Conservation (phyloP, 2,888 invertebrate genomes). For the Gnatocerus cornutus region DNA sequence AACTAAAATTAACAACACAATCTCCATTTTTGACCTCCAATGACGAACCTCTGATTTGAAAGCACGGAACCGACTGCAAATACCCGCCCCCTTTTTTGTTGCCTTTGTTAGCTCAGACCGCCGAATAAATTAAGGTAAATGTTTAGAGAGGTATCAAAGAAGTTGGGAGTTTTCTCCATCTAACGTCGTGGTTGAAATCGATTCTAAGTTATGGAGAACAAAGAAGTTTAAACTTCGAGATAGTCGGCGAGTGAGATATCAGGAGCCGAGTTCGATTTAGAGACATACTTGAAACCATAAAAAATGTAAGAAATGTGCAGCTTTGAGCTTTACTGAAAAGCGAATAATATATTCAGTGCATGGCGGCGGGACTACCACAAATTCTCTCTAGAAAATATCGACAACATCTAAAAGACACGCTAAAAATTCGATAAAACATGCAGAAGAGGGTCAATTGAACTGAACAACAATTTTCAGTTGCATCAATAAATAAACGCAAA, state of each 20-base stretch:
- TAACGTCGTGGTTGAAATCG: slow-evolving; percentile 31
- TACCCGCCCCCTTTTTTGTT: slow-evolving; percentile 18
- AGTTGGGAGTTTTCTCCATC: slow-evolving; percentile 33
- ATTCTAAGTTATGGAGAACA: slow-evolving; percentile 42
- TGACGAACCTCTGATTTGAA: slow-evolving; percentile 2
- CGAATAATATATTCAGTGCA: slow-evolving; percentile 8
- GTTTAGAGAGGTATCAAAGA: slow-evolving; percentile 41
- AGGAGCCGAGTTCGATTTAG: slow-evolving; percentile 19
- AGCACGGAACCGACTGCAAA: slow-evolving; percentile 3
- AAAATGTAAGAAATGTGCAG: slow-evolving; percentile 11
- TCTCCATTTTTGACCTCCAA: neutral
- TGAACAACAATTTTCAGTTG: no score
- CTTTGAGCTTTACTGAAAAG: slow-evolving; percentile 10
- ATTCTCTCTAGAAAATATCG: neutral
- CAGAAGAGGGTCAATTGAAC: neutral
- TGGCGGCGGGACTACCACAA: slow-evolving; percentile 8
- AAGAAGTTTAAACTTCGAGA: slow-evolving; percentile 39
- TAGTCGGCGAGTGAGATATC: slow-evolving; percentile 38
- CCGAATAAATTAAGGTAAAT: slow-evolving; percentile 39
- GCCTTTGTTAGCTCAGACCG: slow-evolving; percentile 21
- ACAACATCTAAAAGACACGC: neutral
- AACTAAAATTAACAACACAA: slow-evolving; percentile 4
- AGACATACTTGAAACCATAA: slow-evolving; percentile 16
- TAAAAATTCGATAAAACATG: slow-evolving; percentile 1
- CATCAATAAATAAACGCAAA: no score